A percentile compares a stretch with the other conserved stretches of the same genome.
These are phyloP conservation scores for Pedetes capensis DNA, from an alignment of 2,113 vertebrate species.

Conservation along the genomic window DNA sequence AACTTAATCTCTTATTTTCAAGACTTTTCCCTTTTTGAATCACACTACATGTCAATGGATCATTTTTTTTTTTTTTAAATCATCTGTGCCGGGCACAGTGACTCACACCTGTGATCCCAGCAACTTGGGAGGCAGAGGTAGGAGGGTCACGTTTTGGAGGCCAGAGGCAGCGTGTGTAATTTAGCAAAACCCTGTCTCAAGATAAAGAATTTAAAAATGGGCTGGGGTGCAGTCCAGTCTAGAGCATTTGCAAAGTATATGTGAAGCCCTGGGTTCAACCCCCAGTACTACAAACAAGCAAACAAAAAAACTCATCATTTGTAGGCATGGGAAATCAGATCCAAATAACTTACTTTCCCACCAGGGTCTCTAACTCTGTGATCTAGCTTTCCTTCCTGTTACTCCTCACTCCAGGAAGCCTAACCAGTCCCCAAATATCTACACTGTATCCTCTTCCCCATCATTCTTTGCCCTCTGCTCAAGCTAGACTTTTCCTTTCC, in stretches of 20 bases:
- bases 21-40: not conserved
- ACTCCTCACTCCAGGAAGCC: not conserved
- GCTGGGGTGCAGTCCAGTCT: too few relatives aligned
- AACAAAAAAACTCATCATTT: not conserved
- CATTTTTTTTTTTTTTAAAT: too few relatives aligned
- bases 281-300: too few relatives aligned
- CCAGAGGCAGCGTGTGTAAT: too few relatives aligned
- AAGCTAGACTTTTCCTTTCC: slow-evolving; percentile 3
- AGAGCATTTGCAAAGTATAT: too few relatives aligned
- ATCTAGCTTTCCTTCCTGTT: not conserved
- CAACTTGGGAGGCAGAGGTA: too few relatives aligned
- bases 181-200: too few relatives aligned
- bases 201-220: too few relatives aligned
- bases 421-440: not conserved
- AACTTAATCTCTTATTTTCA: not conserved
- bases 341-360: not conserved
- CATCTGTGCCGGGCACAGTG: too few relatives aligned
- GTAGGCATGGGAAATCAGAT: not conserved
- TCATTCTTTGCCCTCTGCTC: not conserved
- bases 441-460: not conserved
- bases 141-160: too few relatives aligned
- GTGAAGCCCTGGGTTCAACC: too few relatives aligned
- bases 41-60: not conserved
- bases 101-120: too few relatives aligned
- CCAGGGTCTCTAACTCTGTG: not conserved